Evolutionary conservation across 2,113 vertebrate genomes (phyloP).

Genomic region (Dipodomys spectabilis): DNA sequence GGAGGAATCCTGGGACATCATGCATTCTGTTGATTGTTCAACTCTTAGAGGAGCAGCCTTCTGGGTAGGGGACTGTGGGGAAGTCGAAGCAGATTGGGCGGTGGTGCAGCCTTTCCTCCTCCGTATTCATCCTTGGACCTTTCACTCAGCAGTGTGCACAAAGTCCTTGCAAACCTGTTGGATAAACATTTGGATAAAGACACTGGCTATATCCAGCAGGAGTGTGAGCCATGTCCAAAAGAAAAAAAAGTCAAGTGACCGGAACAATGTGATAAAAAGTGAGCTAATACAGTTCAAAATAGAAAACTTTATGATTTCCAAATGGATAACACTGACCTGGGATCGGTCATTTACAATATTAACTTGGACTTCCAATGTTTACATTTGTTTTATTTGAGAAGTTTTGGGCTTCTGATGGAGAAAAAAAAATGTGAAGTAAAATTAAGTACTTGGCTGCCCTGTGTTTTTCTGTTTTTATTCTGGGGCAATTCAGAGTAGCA

Average conservation of each 20-base stretch:
- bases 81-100: background rate
- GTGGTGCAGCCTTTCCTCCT: background rate
- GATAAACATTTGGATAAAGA: background rate
- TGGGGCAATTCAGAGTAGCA: background rate
- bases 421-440: background rate
- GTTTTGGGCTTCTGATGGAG: background rate
- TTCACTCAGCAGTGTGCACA: background rate
- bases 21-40: background rate
- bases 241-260: background rate
- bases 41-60: background rate
- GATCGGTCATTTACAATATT: background rate
- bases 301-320: background rate
- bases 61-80: background rate
- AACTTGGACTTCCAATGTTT: background rate
- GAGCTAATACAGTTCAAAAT: background rate
- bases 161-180: background rate
- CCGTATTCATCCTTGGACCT: background rate
- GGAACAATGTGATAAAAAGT: background rate
- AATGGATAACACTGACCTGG: background rate
- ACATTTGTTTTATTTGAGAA: slow-evolving; percentile 32
- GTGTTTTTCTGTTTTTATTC: slow-evolving; percentile 10
- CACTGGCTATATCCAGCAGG: background rate
- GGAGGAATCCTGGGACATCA: background rate
- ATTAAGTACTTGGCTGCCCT: background rate
- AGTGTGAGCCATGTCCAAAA: background rate